A percentile compares a stretch with the other conserved stretches of the same genome.
These are phyloP conservation scores for Scaptomyza caliginosa DNA, from an alignment of 2,888 invertebrate species.

Conservation along the genomic window DNA sequence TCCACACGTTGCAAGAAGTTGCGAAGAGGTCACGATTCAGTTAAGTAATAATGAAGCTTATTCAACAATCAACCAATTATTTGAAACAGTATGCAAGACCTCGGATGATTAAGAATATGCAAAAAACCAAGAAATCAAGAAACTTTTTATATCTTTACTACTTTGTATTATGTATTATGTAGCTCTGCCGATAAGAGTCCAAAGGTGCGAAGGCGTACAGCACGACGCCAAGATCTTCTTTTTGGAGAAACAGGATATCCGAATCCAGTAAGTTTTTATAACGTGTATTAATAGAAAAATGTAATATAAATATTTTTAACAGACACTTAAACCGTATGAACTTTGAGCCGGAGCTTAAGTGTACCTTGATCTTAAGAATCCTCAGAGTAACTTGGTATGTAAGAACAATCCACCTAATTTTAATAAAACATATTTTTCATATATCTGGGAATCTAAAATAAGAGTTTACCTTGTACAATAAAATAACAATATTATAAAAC, in stretches of 20 bases:
- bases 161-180: constrained; percentile 25
- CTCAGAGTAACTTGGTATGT: constrained; percentile 11
- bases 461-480: constrained; percentile 13
- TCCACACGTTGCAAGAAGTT: constrained; percentile 38
- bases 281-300: not conserved
- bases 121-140: constrained; percentile 8
- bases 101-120: constrained; percentile 18
- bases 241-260: constrained; percentile 84
- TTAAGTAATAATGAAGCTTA: constrained; percentile 56
- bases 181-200: constrained; percentile 54
- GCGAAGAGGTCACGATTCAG: constrained; percentile 52
- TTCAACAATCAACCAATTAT: constrained; percentile 44
- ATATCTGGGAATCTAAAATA: constrained; percentile 4
- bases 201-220: constrained; percentile 88
- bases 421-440: not conserved
- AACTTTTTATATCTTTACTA: not conserved
- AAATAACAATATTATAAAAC: constrained; percentile 3
- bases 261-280: constrained; percentile 15
- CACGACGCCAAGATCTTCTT: constrained; percentile 89
- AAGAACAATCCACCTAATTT: constrained; percentile 1
- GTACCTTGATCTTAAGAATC: constrained; percentile 2
- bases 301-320: not conserved
- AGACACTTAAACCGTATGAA: constrained; percentile 3
- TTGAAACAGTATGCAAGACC: constrained; percentile 47
- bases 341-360: constrained; percentile 3